These are phyloP conservation scores for Pteropus rufus DNA, from an alignment of 2,797 vertebrate genomes.

Conservation along the genomic window DNA sequence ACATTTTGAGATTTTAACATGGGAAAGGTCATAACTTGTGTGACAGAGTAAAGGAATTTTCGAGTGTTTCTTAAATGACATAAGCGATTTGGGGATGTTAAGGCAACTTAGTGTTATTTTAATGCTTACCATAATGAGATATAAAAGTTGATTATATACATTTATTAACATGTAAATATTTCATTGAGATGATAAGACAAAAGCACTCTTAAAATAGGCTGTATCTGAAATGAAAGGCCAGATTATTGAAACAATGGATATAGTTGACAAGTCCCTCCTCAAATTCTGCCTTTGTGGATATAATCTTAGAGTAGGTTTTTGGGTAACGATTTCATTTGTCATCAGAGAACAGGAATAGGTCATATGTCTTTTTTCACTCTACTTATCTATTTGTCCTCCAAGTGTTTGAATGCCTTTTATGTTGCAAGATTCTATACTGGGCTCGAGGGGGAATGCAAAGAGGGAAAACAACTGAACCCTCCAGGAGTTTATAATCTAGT, in stretches of 20 bases:
- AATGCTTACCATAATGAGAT: not conserved
- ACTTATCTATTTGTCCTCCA: not conserved
- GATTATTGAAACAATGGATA: not conserved
- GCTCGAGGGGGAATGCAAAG: not conserved
- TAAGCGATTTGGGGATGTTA: not conserved
- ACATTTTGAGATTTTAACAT: not conserved
- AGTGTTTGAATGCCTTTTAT: not conserved
- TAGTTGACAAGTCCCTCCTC: not conserved
- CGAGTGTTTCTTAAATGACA: not conserved
- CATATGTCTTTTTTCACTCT: not conserved
- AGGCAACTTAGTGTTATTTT: not conserved
- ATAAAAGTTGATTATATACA: not conserved
- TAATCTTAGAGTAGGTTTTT: not conserved
- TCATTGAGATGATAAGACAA: not conserved
- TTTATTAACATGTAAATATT: conserved; percentile 1
- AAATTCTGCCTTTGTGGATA: not conserved
- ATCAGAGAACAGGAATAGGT: not conserved
- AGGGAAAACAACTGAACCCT: not conserved
- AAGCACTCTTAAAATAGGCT: not conserved
- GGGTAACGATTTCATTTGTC: not conserved
- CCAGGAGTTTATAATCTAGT: not conserved
- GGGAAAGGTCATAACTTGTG: not conserved
- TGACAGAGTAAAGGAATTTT: not conserved
- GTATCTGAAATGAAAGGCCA: not conserved
- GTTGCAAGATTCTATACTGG: not conserved